Evolutionary conservation across 2,113 vertebrate species (phyloP).

Genomic region (Amphilophus citrinellus): DNA sequence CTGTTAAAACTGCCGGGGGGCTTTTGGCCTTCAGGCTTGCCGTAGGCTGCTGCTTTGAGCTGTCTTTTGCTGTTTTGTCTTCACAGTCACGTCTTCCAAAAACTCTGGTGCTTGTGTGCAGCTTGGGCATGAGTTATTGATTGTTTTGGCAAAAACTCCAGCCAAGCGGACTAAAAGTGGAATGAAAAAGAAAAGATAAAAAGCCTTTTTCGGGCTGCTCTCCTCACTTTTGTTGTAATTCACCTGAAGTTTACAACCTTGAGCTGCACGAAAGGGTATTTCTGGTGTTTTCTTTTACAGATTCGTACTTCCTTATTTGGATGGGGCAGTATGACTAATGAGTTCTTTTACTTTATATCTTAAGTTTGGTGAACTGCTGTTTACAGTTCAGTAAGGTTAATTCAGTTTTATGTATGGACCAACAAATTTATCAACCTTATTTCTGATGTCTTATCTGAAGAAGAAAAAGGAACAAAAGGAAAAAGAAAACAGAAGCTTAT

Average conservation of each 20-base stretch:
- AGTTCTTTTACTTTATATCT: not conserved
- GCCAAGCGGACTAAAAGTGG: constrained; percentile 7
- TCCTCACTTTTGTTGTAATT: not conserved
- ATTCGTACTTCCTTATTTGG: not conserved
- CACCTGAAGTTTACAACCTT: constrained; percentile 12
- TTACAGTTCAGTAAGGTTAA: not conserved
- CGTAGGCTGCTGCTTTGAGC: constrained; percentile 36
- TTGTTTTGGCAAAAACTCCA: constrained; percentile 26
- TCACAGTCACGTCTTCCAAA: not conserved
- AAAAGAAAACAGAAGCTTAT: too few species aligned
- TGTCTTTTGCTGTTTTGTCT: constrained; percentile 16
- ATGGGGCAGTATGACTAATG: not conserved
- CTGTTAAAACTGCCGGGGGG: not conserved
- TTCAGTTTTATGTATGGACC: not conserved
- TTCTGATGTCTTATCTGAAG: not conserved
- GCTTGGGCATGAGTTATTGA: constrained; percentile 32
- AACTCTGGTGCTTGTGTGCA: not conserved
- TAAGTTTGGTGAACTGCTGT: not conserved
- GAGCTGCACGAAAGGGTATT: constrained; percentile 8
- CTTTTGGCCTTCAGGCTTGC: constrained; percentile 37
- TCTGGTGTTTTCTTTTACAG: not conserved
- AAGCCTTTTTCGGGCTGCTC: not conserved
- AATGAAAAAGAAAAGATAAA: constrained; percentile 5
- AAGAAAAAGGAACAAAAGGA: not conserved
- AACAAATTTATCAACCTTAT: not conserved